Evolutionary conservation across 1,140 invertebrate species (phyloP).

Genomic region (Scaptomyza graminum): DNA sequence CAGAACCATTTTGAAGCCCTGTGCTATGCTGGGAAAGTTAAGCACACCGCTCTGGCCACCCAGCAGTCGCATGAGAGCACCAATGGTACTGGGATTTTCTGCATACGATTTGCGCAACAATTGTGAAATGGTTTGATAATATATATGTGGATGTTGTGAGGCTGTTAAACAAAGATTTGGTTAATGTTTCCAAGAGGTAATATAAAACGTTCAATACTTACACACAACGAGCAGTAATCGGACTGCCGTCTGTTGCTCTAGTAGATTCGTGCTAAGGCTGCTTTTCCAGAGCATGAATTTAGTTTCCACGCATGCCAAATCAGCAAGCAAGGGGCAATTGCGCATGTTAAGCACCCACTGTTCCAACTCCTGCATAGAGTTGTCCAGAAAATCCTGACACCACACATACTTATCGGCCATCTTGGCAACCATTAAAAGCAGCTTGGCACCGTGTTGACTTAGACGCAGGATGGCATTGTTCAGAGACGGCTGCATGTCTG

Average conservation of each 20-base stretch:
- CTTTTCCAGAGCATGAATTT: slow-evolving; percentile 79
- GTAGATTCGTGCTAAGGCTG: slow-evolving; percentile 68
- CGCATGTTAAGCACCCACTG: slow-evolving; percentile 73
- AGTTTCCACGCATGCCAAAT: slow-evolving; percentile 72
- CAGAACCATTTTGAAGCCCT: slow-evolving; percentile 84
- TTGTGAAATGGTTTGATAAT: slow-evolving; percentile 80
- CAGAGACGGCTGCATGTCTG: slow-evolving; percentile 78
- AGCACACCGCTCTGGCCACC: slow-evolving; percentile 83
- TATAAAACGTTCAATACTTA: slow-evolving; percentile 36
- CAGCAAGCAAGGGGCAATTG: slow-evolving; percentile 68
- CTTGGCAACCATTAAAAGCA: slow-evolving; percentile 67
- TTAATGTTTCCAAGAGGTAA: neutral
- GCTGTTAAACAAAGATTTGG: slow-evolving; percentile 43
- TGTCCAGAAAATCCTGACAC: slow-evolving; percentile 85
- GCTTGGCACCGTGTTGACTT: slow-evolving; percentile 66
- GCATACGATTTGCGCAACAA: slow-evolving; percentile 68
- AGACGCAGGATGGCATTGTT: slow-evolving; percentile 74
- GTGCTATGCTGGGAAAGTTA: slow-evolving; percentile 84
- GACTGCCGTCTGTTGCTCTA: slow-evolving; percentile 85
- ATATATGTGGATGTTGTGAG: slow-evolving; percentile 77
- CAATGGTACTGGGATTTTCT: slow-evolving; percentile 75
- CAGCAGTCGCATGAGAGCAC: slow-evolving; percentile 84
- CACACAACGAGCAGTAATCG: slow-evolving; percentile 81
- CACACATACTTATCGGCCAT: slow-evolving; percentile 72
- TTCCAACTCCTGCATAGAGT: slow-evolving; percentile 84